Percentiles rank a stretch among this genome's conserved stretches.
Conservation (phyloP, 2,888 invertebrate species). For the Metalampra italica region DNA sequence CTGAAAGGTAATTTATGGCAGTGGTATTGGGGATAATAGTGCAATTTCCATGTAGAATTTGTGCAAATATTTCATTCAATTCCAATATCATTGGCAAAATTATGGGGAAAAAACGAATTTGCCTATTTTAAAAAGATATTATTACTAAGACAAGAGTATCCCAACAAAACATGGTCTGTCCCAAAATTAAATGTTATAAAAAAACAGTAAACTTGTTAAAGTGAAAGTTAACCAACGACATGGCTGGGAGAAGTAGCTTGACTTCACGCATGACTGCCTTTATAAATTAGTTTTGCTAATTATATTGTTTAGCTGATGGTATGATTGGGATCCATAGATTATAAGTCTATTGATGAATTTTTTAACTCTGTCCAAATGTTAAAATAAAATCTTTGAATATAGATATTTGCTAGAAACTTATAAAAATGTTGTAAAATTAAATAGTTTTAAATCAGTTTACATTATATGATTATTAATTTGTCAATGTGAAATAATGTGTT, state of each 20-base stretch:
- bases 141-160: background rate
- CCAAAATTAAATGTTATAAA: conserved; percentile 1
- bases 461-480: background rate
- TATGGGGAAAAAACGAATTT: background rate
- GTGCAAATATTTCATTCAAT: no score
- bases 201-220: background rate
- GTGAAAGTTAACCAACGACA: background rate
- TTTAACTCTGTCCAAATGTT: conserved; percentile 15
- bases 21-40: no score
- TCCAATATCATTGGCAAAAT: background rate
- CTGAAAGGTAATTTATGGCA: no score
- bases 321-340: background rate
- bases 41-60: no score
- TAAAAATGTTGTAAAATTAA: background rate
- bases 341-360: background rate
- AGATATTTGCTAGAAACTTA: background rate
- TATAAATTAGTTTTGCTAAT: conserved; percentile 4
- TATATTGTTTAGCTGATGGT: conserved; percentile 4
- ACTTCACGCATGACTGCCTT: background rate
- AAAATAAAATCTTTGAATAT: conserved; percentile 1
- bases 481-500: background rate
- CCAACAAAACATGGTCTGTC: conserved; percentile 2
- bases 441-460: background rate
- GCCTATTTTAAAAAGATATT: background rate
- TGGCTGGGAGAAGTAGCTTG: background rate